Conservation (phyloP, 2,113 vertebrate species). For the Ploceus nigricollis region DNA sequence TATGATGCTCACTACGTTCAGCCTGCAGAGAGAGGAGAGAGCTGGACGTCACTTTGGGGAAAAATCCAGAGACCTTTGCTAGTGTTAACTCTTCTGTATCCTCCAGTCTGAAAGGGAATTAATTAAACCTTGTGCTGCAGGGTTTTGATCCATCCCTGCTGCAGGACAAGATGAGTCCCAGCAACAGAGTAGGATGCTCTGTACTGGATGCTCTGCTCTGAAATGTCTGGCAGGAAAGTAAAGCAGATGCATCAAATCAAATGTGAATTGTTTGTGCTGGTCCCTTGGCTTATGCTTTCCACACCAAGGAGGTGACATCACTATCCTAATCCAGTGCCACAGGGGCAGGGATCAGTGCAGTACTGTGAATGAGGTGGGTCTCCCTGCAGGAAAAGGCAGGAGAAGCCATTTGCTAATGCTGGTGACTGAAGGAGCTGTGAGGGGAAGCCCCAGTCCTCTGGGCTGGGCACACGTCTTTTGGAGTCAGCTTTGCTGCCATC, state of each 20-base stretch:
- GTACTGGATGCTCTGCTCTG: neutral
- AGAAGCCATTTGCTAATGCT: neutral
- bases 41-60: neutral
- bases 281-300: neutral
- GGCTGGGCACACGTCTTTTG: fast-evolving
- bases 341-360: fast-evolving
- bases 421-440: neutral
- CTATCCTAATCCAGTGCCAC: neutral
- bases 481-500: neutral
- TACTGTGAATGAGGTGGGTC: fast-evolving
- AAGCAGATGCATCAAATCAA: neutral
- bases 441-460: neutral
- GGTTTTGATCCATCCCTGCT: neutral
- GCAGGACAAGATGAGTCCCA: neutral
- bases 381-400: neutral
- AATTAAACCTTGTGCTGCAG: neutral
- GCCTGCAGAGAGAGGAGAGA: neutral
- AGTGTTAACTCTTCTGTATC: constrained; percentile 3
- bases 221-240: neutral
- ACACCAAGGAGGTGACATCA: neutral
- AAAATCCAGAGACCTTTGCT: neutral
- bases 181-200: neutral
- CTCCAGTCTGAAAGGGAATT: constrained; percentile 11
- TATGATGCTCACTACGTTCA: neutral
- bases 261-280: neutral